These are phyloP conservation scores for Conger conger DNA, from an alignment of 2,113 vertebrate genomes.

Conservation along the genomic window DNA sequence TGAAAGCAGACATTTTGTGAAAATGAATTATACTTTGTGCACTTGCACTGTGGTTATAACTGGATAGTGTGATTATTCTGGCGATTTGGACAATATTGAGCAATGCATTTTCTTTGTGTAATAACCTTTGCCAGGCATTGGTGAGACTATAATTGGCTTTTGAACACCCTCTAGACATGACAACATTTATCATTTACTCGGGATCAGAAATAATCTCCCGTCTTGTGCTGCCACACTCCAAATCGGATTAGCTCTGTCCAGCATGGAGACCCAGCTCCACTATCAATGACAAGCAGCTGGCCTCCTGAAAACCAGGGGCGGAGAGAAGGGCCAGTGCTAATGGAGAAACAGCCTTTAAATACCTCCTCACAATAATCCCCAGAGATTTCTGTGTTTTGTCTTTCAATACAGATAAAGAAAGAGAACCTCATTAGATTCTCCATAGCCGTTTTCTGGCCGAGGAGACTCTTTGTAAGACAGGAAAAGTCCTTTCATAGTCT, in stretches of 20 bases:
- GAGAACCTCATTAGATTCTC: constrained; percentile 43
- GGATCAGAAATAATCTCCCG: constrained; percentile 30
- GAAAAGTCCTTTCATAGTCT: not conserved
- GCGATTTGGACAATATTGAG: constrained; percentile 1
- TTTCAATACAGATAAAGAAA: constrained; percentile 25
- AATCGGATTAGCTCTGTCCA: constrained; percentile 53
- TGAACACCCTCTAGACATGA: constrained; percentile 2
- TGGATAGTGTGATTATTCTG: not conserved
- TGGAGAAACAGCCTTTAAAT: constrained; percentile 34
- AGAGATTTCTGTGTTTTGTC: constrained; percentile 14
- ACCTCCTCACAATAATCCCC: constrained; percentile 30
- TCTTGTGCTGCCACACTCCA: constrained; percentile 47
- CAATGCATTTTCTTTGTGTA: not conserved
- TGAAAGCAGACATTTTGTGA: not conserved
- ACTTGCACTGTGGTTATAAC: not conserved
- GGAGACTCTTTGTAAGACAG: constrained; percentile 22
- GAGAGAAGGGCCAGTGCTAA: constrained; percentile 24
- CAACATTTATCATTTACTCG: constrained; percentile 42
- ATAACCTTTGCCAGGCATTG: not conserved
- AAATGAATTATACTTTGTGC: not conserved
- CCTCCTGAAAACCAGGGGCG: constrained; percentile 27
- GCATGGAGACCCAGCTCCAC: constrained; percentile 25
- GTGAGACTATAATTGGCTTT: not conserved
- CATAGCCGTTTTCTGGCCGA: constrained; percentile 33
- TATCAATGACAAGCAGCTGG: constrained; percentile 45